Evolutionary conservation across 1,140 invertebrate genomes (phyloP).

Genomic region (Calliphora vicina): DNA sequence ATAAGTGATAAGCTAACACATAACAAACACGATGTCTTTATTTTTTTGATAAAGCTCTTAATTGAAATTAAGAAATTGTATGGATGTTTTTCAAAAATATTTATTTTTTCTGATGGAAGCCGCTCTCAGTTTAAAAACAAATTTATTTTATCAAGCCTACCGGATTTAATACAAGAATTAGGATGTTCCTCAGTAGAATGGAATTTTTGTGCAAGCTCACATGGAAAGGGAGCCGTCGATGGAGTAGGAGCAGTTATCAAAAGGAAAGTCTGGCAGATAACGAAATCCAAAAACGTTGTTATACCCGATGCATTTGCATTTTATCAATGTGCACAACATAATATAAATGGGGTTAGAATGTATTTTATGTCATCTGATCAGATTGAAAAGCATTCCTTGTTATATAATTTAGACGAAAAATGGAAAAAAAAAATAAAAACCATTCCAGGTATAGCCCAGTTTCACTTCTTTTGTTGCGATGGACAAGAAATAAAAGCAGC

Average conservation of each 20-base stretch:
- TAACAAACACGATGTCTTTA: neutral
- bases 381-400: too few species aligned
- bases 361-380: too few species aligned
- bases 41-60: neutral
- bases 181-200: conserved; percentile 3
- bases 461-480: conserved; percentile 7
- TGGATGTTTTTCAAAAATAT: conserved; percentile 22
- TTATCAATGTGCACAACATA: conserved; percentile 18
- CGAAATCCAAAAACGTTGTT: conserved; percentile 6
- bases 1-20: neutral
- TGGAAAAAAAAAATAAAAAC: neutral
- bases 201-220: conserved; percentile 33
- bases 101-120: conserved; percentile 8
- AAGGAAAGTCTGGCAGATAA: conserved; percentile 31
- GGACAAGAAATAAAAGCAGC: neutral
- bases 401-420: too few species aligned
- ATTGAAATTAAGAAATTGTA: neutral
- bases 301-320: conserved; percentile 28
- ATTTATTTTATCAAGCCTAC: neutral
- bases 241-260: conserved; percentile 29
- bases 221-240: conserved; percentile 36
- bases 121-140: conserved; percentile 33
- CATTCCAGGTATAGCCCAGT: neutral
- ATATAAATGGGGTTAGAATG: conserved; percentile 17
- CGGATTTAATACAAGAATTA: neutral